Evolutionary conservation across 92 coral and sea anemone genomes (phyloP), one percentile per base, ranked within the genome.

Genomic region (Bergia sp.): DNA sequence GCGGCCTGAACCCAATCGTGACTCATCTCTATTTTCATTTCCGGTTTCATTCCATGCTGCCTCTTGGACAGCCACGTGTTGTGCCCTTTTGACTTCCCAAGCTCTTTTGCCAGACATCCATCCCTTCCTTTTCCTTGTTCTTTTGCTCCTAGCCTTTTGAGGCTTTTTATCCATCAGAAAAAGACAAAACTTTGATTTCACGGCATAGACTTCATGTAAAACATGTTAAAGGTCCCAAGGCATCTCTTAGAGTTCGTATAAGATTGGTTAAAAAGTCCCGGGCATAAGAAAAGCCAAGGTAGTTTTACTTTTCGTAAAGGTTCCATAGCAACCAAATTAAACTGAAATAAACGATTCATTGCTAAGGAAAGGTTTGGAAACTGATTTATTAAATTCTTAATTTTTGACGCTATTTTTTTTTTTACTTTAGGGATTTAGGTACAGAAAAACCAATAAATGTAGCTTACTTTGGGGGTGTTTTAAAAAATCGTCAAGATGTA

Each of bases 241-340:
- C 53, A 65, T 43, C 55, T 39, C 73, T 4, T 38, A 37, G 50
- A 81, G 85, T 81, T 81, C 47, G 45, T 81, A 81, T 81, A 55
- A 55, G 85, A 80, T 36, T 57, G 49, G 37, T 40, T 81, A 65
- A 81, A 58, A 18, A 53, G 85, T 58, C 42, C 85, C 85, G 12
- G 57, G 39, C 85, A 57, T 53, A 53, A 53, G 61, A 39, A 80
- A 71, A 36, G 21, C 84, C 61, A 20, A 49, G 71, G 71, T 0
- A 23, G 37, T 9, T 37, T 3, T 47, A 39, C 73, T 57, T 81
- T 81, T 81, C 85, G 29, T 73, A 81, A 81, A 81, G 0, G 57
- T 18, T 8, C 69, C 84, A 80, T 80, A 80, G 84, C 84, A 80
- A 80, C 84, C 84, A 58, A 80, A 50, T 10, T 53, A 80, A 53